phyloP scores from a whole-genome alignment of 2,797 vertebrate genomes.

The Poliocrania exsul region DNA sequence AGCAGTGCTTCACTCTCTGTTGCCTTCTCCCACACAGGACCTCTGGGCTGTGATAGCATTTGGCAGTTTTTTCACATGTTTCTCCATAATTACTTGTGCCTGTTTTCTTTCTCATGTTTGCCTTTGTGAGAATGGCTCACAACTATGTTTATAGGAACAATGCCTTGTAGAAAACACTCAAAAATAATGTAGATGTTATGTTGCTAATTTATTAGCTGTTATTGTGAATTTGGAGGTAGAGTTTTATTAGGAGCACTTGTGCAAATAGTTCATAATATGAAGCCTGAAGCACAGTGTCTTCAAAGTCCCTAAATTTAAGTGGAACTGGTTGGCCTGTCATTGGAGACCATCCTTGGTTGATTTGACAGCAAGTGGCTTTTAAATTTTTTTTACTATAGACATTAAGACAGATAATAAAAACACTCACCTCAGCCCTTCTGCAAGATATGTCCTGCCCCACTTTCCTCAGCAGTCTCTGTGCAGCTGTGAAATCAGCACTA shows the following conservation, averaged over 20 bases:
- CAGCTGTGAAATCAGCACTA: neutral
- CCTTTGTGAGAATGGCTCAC: neutral
- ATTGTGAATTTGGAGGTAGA: neutral
- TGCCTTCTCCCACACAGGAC: conserved; percentile 25
- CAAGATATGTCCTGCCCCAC: neutral
- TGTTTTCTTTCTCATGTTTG: conserved; percentile 21
- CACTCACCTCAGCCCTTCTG: neutral
- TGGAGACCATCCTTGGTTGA: neutral
- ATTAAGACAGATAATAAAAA: neutral
- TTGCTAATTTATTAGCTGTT: conserved; percentile 30
- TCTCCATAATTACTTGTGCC: neutral
- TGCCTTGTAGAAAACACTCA: neutral
- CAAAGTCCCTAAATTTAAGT: neutral
- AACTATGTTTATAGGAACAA: neutral
- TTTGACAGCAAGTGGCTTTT: neutral
- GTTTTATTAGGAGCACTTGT: conserved; percentile 40
- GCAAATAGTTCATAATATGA: conserved; percentile 1
- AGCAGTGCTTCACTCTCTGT: neutral
- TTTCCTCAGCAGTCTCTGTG: neutral
- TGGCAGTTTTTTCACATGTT: conserved; percentile 6
- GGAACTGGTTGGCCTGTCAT: neutral
- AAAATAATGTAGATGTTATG: neutral
- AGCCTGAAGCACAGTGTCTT: neutral
- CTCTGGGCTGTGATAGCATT: neutral
- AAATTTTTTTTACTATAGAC: neutral